Conservation (phyloP, 2,797 vertebrate species). For the Silurus lanzhouensis region DNA sequence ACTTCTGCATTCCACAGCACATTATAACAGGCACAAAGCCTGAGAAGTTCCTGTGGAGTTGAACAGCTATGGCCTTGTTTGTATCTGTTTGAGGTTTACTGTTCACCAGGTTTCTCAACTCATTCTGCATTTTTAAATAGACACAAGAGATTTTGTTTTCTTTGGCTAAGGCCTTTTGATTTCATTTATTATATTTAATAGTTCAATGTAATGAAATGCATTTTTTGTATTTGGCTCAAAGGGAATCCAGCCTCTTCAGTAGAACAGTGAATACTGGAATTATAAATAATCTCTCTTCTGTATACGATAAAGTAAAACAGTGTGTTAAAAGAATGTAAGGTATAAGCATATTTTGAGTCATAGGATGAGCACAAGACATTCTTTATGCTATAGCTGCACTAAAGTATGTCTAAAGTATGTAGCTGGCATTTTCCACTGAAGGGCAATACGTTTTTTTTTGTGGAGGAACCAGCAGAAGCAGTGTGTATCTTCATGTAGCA, state of each 20-base stretch:
- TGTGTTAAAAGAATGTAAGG: background rate
- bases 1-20: constrained; percentile 23
- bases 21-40: constrained; percentile 24
- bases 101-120: background rate
- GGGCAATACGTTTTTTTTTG: background rate
- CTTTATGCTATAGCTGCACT: background rate
- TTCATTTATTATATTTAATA: background rate
- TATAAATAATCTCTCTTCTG: background rate
- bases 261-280: background rate
- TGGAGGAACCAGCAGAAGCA: background rate
- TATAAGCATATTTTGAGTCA: background rate
- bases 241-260: background rate
- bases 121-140: background rate
- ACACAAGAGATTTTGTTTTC: background rate
- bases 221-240: background rate
- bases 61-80: constrained; percentile 6
- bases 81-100: background rate
- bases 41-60: background rate
- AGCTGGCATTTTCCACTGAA: background rate
- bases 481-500: background rate
- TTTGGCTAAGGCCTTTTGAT: background rate
- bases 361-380: background rate
- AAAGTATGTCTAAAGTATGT: background rate
- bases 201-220: background rate
- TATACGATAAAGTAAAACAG: background rate